Evolutionary conservation across 2,888 invertebrate species (phyloP), one percentile per base, ranked within the genome.

Genomic region (Pimpla rufipes): DNA sequence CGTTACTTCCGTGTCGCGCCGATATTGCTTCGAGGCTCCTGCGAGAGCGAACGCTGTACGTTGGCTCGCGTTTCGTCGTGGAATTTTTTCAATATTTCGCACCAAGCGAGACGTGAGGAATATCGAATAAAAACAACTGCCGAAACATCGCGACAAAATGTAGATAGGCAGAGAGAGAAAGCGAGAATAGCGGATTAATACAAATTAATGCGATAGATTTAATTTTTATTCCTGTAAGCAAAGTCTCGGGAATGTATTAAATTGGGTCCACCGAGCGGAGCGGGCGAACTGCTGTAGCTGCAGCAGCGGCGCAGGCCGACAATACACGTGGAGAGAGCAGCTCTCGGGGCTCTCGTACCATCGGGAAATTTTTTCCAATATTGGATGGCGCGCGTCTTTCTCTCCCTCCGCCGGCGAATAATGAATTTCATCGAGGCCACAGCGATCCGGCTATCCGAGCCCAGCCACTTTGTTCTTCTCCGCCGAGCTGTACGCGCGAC

Each of bases 381-480:
- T 74, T 35, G 68, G 59, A 64, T 50, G 29, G 62, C 47, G 50
- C 67, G 18, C 23, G 35, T 50, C 47, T 73, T 40, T 42, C 70
- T 79, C 55, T 70, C 29, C 29, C 29, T 37, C 45, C 70, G 73
- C 62, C 59, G 50, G 50, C 59, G 68, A 79, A 79, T 74, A 79
- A 82, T 74, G 82, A 74, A 82, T 82, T 68, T 79, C 68, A 68
- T 74, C 79, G 73, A 71, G 68, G 68, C 66, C 23, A 45, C 76
- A 42, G 55, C 21, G 66, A 42, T 66, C 66, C 57, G 66, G 42
- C 66, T 45, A 42, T 66, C 66, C 66, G 70, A 70, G 21, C 21
- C 42, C 21, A 40, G 37, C 55, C 70, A 70, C 70, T 70, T 55
- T 55, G 52, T 55, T 70, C 40, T 18, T 40, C 40, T 16, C 35